Evolutionary conservation across 2,888 invertebrate species (phyloP).

Genomic region (Oegoconia quadripuncta): DNA sequence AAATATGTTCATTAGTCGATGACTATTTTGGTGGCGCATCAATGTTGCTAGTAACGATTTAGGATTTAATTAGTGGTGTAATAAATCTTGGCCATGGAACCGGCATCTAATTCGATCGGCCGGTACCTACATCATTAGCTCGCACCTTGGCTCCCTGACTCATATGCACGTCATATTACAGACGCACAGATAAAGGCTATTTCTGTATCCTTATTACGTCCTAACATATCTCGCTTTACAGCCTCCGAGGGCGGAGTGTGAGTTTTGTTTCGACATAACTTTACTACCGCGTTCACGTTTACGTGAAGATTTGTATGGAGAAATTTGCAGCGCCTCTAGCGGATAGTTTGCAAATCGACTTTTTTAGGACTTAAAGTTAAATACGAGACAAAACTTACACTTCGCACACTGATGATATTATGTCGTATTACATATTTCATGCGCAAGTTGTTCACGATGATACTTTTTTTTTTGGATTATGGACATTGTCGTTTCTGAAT

Average conservation of each 20-base stretch:
- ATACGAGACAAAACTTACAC: too few species aligned
- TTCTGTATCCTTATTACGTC: constrained; percentile 26
- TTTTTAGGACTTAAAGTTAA: too few species aligned
- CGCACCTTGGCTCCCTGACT: constrained; percentile 36
- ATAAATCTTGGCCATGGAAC: constrained; percentile 39
- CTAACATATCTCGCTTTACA: constrained; percentile 16
- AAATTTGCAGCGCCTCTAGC: too few species aligned
- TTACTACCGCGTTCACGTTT: too few species aligned
- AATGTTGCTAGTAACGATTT: constrained; percentile 38
- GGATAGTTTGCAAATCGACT: too few species aligned
- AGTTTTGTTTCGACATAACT: too few species aligned
- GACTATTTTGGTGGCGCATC: constrained; percentile 37
- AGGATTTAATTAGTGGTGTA: constrained; percentile 43
- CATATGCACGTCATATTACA: constrained; percentile 35
- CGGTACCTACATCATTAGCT: constrained; percentile 33
- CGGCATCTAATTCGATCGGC: constrained; percentile 31
- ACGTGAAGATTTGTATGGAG: too few species aligned
- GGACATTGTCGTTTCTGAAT: too few species aligned
- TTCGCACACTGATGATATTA: too few species aligned
- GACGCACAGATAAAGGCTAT: constrained; percentile 20
- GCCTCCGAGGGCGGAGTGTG: not conserved
- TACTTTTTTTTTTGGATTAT: too few species aligned
- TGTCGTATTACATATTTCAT: too few species aligned
- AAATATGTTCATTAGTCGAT: constrained; percentile 27
- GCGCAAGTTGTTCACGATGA: too few species aligned